Conservation (phyloP, 2,888 invertebrate species). For the Chironomus tentans region DNA sequence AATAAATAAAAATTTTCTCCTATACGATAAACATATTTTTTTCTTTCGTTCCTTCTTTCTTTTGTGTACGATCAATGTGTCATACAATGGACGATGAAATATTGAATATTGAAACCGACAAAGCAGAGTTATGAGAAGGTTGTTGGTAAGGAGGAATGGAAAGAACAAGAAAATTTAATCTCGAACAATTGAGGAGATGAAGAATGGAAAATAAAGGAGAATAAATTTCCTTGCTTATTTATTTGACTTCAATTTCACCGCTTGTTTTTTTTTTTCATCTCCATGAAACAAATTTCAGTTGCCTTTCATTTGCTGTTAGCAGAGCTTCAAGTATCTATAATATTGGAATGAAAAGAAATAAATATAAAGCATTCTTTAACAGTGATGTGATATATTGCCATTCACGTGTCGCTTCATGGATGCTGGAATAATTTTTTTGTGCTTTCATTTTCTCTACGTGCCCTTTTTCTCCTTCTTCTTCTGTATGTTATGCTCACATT, state of each 20-base stretch:
- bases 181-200: not conserved
- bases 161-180: not conserved
- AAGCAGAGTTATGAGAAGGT: no score
- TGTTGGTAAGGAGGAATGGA: not conserved
- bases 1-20: not conserved
- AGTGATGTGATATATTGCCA: constrained; percentile 22
- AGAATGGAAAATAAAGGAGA: not conserved
- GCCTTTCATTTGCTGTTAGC: no score
- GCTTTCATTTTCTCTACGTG: not conserved
- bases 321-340: no score
- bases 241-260: not conserved
- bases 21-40: not conserved
- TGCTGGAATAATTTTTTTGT: not conserved
- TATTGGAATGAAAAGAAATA: no score
- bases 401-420: constrained; percentile 20
- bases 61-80: not conserved
- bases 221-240: not conserved
- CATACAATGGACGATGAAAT: not conserved
- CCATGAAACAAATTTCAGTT: not conserved
- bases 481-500: not conserved
- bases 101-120: not conserved
- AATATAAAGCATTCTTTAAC: no score
- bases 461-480: not conserved
- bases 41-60: not conserved
- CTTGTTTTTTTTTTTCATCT: not conserved